Conservation (phyloP, 1,140 invertebrate species). For the Ceratosolen fusciceps region DNA sequence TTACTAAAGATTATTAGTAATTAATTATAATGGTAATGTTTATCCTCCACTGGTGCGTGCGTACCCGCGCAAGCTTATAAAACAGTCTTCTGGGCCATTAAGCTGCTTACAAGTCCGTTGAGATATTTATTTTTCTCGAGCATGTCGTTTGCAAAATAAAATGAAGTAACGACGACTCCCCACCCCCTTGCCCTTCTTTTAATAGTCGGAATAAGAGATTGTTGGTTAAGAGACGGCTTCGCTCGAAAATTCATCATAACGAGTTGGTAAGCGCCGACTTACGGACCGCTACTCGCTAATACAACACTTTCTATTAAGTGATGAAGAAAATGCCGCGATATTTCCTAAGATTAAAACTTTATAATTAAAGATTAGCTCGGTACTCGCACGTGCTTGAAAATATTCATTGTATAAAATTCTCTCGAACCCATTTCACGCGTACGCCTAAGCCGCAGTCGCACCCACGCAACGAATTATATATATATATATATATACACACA, state of each 20-base stretch:
- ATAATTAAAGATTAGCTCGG: too few species aligned
- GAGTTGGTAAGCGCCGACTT: neutral
- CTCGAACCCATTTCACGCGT: too few species aligned
- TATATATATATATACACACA: too few species aligned
- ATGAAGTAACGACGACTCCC: neutral
- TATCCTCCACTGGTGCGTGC: neutral
- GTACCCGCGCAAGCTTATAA: neutral
- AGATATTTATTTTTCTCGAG: neutral
- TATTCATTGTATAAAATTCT: too few species aligned
- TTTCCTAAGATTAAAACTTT: too few species aligned
- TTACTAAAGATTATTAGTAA: neutral
- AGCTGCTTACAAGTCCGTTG: neutral
- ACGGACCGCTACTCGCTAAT: too few species aligned
- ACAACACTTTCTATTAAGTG: too few species aligned
- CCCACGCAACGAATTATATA: too few species aligned
- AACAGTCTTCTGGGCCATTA: neutral
- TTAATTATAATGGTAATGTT: neutral
- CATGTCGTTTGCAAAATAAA: neutral
- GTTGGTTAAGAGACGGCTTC: neutral
- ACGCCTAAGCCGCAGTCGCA: too few species aligned
- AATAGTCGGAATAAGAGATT: neutral
- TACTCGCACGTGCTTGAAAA: too few species aligned
- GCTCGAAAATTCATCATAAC: neutral
- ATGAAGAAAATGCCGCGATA: too few species aligned
- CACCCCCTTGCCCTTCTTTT: too few species aligned